Evolutionary conservation across 2,888 invertebrate species (phyloP), one percentile per base, ranked within the genome.

Genomic region (Euzetes globulus): DNA sequence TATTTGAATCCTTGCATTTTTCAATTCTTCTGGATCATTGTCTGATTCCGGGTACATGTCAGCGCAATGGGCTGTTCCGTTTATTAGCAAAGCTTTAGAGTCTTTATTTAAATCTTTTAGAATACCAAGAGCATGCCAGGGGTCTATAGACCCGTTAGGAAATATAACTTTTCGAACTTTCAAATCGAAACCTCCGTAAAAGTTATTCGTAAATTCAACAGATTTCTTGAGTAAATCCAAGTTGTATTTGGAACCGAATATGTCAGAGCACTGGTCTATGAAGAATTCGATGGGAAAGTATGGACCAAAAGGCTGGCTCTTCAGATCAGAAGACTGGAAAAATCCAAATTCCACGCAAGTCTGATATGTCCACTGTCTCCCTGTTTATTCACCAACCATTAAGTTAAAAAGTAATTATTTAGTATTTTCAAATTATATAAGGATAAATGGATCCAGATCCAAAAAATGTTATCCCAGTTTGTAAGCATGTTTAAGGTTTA

Each of bases 311-410:
- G 82, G 88, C 82, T 83, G 88, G 76, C 88, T 88, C 0, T 83
- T 80, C 0, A 79, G 71, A 76, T 88, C 88, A 0, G 94, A 92
- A 0, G 93, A 91, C 85, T 97, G 96, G 83, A 90, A 97, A 83
- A 91, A 97, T 33, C 95, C 96, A 82, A 96, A 97, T 82, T 97
- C 97, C 0, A 91, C 92, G 82, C 96, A 97, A 0, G 95, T 95
- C 84, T 96, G 96, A 82, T 94, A 96, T 76, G 87, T 89, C 96
- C 96, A 96, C 80, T 92, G 91, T 0, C 95, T 89, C 82, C 85
- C 90, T n/a, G n/a, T n/a, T n/a, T 33, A 25, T 37, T 9, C 22
- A 22, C 6, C 15, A 1, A 60, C 5, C 11, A 27, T 33, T 63
- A 3, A 25, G 17, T 63, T 27, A 33, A 33, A 27, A n/a, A 17